Evolutionary conservation across 2,888 invertebrate genomes (phyloP).

Genomic region (Tetranychus piercei): DNA sequence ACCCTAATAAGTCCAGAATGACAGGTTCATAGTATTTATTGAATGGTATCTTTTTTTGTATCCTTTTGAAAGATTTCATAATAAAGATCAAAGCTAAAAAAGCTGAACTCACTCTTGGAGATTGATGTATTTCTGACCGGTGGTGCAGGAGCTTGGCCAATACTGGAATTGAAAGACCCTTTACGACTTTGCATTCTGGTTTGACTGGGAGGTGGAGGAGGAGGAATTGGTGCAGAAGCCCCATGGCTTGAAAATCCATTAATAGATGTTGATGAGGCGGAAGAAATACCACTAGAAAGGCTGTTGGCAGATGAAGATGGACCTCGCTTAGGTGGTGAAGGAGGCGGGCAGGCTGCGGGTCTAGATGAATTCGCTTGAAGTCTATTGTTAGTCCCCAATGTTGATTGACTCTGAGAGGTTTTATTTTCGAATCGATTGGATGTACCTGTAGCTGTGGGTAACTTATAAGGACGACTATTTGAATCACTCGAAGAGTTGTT

Average conservation of each 20-base stretch:
- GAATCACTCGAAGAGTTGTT: background rate
- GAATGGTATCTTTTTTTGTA: too few species aligned
- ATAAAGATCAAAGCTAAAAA: too few species aligned
- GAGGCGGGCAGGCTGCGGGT: background rate
- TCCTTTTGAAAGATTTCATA: too few species aligned
- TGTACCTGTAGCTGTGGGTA: background rate
- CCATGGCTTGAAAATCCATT: constrained; percentile 12
- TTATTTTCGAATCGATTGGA: background rate
- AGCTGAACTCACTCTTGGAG: too few species aligned
- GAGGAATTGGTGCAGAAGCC: constrained; percentile 16
- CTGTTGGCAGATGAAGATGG: too few species aligned
- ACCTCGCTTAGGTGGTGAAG: background rate
- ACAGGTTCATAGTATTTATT: too few species aligned
- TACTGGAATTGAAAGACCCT: background rate
- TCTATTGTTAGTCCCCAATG: background rate
- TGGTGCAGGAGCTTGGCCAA: constrained; percentile 35
- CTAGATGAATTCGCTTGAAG: background rate
- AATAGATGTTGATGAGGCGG: background rate
- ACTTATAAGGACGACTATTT: background rate
- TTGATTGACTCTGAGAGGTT: background rate
- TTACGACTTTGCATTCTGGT: constrained; percentile 36
- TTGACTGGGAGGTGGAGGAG: constrained; percentile 37
- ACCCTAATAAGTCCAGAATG: too few species aligned
- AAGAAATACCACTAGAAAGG: background rate
- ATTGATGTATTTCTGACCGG: constrained; percentile 42